A percentile compares a stretch with the other conserved stretches of the same genome.
phyloP scores from a whole-genome alignment of 2,113 vertebrate genomes.

The Dicrurus megarhynchus region DNA sequence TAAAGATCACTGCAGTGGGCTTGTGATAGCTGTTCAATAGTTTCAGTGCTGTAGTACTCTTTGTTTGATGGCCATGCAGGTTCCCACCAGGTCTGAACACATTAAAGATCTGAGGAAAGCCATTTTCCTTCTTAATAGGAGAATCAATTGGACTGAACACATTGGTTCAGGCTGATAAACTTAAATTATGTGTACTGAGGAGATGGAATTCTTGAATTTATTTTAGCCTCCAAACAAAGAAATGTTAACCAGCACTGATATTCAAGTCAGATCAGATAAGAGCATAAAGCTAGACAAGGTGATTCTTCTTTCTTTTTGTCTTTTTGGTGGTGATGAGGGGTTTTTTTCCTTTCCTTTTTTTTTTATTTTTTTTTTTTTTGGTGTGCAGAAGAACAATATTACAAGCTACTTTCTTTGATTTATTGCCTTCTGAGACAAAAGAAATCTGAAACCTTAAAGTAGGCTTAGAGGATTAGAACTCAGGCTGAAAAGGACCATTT shows the following conservation, averaged over 20 bases:
- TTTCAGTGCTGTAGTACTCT: neutral
- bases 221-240: neutral
- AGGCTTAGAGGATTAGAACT: neutral
- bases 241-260: neutral
- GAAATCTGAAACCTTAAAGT: neutral
- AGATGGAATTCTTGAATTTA: neutral
- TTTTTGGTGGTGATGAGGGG: neutral
- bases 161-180: neutral
- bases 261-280: neutral
- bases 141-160: neutral
- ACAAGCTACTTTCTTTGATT: neutral
- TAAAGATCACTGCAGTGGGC: slow-evolving; percentile 7
- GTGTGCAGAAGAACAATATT: neutral
- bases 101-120: slow-evolving; percentile 14
- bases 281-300: neutral
- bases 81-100: neutral
- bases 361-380: neutral
- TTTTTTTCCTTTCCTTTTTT: too few relatives aligned
- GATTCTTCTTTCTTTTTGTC: neutral
- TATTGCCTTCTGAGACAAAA: neutral
- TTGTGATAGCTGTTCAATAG: neutral
- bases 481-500: neutral
- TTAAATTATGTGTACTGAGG: neutral
- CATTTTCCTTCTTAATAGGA: neutral
- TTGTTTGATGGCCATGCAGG: neutral